These are phyloP conservation scores for Psilanteris sp. DNA, from an alignment of 1,140 invertebrate species.

Conservation along the genomic window DNA sequence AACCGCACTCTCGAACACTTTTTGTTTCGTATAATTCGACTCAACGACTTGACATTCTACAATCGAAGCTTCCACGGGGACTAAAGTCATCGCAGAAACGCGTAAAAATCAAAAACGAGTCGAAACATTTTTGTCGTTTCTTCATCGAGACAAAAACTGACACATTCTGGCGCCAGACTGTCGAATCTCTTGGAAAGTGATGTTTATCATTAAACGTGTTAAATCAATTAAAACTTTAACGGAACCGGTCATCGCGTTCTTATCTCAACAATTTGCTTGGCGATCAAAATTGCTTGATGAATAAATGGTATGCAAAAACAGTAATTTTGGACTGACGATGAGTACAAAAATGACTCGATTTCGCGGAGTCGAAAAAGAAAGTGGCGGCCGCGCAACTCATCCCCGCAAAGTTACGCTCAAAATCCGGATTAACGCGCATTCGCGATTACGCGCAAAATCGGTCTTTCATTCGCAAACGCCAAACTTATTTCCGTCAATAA, in stretches of 20 bases:
- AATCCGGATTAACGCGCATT: no score
- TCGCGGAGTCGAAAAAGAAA: background rate
- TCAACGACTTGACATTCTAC: no score
- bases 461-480: no score
- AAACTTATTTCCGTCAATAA: no score
- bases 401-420: no score
- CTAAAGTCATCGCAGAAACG: slow-evolving; percentile 25
- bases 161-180: slow-evolving; percentile 64
- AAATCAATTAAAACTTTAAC: slow-evolving; percentile 70
- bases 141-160: slow-evolving; percentile 63
- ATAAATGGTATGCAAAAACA: slow-evolving; percentile 54
- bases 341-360: background rate
- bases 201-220: slow-evolving; percentile 66
- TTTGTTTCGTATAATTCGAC: no score
- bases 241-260: slow-evolving; percentile 56
- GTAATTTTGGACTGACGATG: slow-evolving; percentile 19
- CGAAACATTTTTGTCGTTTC: slow-evolving; percentile 59
- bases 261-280: slow-evolving; percentile 64
- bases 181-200: slow-evolving; percentile 64
- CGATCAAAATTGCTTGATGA: slow-evolving; percentile 60
- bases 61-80: background rate
- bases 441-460: no score
- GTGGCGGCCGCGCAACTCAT: background rate
- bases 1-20: no score
- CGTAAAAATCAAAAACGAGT: slow-evolving; percentile 55